Conservation (phyloP, 64 coral and sea anemone species). For the Montipora efflorescens region DNA sequence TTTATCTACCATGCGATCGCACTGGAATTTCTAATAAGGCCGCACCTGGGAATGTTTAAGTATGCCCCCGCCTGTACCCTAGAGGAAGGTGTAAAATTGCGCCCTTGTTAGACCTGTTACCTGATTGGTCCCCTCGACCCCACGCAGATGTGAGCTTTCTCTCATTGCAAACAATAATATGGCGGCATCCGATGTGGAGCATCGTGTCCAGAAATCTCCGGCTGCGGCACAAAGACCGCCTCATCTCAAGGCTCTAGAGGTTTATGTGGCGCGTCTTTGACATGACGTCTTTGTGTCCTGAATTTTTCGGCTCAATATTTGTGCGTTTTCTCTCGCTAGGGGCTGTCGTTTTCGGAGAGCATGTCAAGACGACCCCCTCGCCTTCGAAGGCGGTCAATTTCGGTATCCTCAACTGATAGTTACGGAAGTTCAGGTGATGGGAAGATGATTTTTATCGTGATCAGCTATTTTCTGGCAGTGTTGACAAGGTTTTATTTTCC, state of each 20-base stretch:
- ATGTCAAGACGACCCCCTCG: constrained; percentile 99
- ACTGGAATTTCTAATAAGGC: too few relatives aligned
- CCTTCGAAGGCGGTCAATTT: constrained; percentile 98
- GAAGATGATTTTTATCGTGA: not conserved
- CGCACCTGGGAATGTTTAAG: too few relatives aligned
- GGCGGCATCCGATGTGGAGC: constrained; percentile 87
- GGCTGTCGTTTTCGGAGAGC: constrained; percentile 98
- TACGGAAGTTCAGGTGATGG: constrained; percentile 99
- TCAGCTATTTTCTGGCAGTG: not conserved
- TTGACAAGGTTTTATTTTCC: not conserved
- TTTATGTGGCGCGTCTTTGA: constrained; percentile 23
- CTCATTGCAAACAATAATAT: constrained; percentile 61
- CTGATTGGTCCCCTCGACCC: constrained; percentile 28
- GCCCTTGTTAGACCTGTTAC: not conserved
- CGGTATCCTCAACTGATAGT: constrained; percentile 98
- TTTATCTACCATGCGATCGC: too few relatives aligned
- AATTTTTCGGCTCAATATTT: constrained; percentile 7
- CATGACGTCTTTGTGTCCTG: constrained; percentile 8
- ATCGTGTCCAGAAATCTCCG: constrained; percentile 95
- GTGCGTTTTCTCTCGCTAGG: constrained; percentile 76
- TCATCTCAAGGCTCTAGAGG: constrained; percentile 89
- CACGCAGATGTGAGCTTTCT: not conserved
- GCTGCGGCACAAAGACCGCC: constrained; percentile 96
- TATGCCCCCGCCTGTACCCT: too few relatives aligned
- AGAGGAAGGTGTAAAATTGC: not conserved